Evolutionary conservation across 1,140 invertebrate genomes (phyloP).

Genomic region (Hyles vespertilio): DNA sequence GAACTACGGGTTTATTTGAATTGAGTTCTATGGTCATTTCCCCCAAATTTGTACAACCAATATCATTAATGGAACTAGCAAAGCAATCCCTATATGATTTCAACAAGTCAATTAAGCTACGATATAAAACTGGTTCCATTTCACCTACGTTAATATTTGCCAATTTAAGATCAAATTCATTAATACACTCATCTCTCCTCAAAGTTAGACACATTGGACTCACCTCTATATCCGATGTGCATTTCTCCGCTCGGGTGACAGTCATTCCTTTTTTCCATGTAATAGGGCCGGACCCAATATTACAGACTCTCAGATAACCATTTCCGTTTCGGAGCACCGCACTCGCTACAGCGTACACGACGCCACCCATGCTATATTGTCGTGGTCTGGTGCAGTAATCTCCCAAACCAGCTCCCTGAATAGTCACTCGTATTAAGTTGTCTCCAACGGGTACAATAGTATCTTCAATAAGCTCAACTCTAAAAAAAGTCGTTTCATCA

Average conservation of each 20-base stretch:
- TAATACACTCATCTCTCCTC: background rate
- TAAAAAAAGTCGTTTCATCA: too few species aligned
- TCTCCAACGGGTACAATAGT: too few species aligned
- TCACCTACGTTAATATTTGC: slow-evolving; percentile 1
- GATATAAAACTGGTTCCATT: too few species aligned
- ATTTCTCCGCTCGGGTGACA: background rate
- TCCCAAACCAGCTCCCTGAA: too few species aligned
- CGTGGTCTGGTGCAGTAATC: too few species aligned
- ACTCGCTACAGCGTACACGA: background rate
- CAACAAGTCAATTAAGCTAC: background rate
- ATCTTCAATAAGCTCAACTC: too few species aligned
- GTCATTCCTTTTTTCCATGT: background rate
- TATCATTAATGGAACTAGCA: slow-evolving; percentile 16
- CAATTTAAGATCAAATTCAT: background rate
- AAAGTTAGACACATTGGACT: background rate
- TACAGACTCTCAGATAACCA: background rate
- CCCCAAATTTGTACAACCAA: slow-evolving; percentile 23
- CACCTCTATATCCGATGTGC: too few species aligned
- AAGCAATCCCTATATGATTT: slow-evolving; percentile 17
- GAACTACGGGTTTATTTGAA: slow-evolving; percentile 21
- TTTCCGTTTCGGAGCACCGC: too few species aligned
- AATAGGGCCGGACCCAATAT: background rate
- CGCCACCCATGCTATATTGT: too few species aligned
- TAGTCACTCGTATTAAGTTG: too few species aligned
- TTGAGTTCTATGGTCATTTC: slow-evolving; percentile 23